phyloP scores from a whole-genome alignment of 2,888 invertebrate genomes.

The Odontocerum albicorne region DNA sequence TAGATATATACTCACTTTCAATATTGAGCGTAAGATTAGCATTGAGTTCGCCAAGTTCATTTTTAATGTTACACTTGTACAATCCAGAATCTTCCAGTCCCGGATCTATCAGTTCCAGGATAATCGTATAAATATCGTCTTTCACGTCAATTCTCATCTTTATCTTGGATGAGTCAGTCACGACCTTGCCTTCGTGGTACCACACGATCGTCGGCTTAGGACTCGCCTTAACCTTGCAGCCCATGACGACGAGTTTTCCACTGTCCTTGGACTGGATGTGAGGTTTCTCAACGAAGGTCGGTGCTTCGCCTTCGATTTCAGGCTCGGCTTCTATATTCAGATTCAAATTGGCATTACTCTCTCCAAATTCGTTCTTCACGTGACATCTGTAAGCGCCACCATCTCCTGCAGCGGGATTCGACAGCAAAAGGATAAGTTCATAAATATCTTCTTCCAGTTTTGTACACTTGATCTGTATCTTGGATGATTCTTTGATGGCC shows the following conservation, averaged over 20 bases:
- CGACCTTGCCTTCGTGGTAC: slow-evolving; percentile 78
- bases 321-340: slow-evolving; percentile 96
- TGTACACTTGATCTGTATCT: slow-evolving; percentile 78
- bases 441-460: slow-evolving; percentile 83
- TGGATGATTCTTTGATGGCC: slow-evolving; percentile 79
- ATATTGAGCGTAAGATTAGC: slow-evolving; percentile 97
- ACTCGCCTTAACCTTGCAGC: slow-evolving; percentile 81
- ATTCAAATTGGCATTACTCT: slow-evolving; percentile 95
- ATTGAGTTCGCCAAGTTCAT: slow-evolving; percentile 93
- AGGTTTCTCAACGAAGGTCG: slow-evolving; percentile 91
- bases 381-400: slow-evolving; percentile 77
- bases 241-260: slow-evolving; percentile 85
- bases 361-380: slow-evolving; percentile 93
- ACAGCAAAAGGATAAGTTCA: slow-evolving; percentile 72
- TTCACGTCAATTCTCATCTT: slow-evolving; percentile 77
- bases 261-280: slow-evolving; percentile 81
- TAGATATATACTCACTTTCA: slow-evolving; percentile 74
- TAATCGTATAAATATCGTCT: slow-evolving; percentile 82
- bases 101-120: slow-evolving; percentile 86
- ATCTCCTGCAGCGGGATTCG: slow-evolving; percentile 58
- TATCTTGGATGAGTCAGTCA: slow-evolving; percentile 80
- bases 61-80: slow-evolving; percentile 97
- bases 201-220: slow-evolving; percentile 82
- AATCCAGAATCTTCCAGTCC: slow-evolving; percentile 95
- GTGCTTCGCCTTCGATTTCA: slow-evolving; percentile 91